Conservation (phyloP, 2,113 vertebrate species). For the Cygnus atratus region DNA sequence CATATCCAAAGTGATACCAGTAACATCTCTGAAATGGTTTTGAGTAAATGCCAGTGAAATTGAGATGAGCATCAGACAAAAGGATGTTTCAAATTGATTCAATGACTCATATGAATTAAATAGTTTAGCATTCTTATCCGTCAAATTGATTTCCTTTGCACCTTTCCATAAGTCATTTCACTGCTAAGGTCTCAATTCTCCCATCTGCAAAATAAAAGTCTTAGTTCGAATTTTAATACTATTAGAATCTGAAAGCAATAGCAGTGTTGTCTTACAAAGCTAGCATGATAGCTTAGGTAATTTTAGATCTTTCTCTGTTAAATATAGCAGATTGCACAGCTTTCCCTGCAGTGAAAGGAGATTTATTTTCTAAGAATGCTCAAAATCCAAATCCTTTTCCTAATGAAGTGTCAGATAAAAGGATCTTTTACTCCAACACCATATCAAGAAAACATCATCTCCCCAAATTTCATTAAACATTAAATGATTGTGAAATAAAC, state of each 20-base stretch:
- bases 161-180: background rate
- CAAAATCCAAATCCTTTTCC: conserved; percentile 12
- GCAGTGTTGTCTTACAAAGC: background rate
- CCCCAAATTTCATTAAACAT: background rate
- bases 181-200: background rate
- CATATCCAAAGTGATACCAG: background rate
- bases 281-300: background rate
- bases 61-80: background rate
- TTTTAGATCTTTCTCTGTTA: background rate
- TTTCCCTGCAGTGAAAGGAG: background rate
- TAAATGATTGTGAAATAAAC: background rate
- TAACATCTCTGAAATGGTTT: background rate
- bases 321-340: background rate
- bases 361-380: background rate
- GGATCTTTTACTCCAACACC: background rate
- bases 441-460: background rate
- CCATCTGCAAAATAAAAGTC: background rate
- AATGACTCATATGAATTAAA: background rate
- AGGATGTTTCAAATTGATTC: background rate
- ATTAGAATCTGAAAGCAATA: background rate
- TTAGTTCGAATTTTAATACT: background rate
- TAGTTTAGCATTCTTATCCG: background rate
- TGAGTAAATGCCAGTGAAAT: background rate
- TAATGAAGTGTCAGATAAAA: conserved; percentile 20
- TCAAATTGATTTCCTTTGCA: background rate